Evolutionary conservation across 2,888 invertebrate genomes (phyloP).

Genomic region (Hyposoter dolosus): DNA sequence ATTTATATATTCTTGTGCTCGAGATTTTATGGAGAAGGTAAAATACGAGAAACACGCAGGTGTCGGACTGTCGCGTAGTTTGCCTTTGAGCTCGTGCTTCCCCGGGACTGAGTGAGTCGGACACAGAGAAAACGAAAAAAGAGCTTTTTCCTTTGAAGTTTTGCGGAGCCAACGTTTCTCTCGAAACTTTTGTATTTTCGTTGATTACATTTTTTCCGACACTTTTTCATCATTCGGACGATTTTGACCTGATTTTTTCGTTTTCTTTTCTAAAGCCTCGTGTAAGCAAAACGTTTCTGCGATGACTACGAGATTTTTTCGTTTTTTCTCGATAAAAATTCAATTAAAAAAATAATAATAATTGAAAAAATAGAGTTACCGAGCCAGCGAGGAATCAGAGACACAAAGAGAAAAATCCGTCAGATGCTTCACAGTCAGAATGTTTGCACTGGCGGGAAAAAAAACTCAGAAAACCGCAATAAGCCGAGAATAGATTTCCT

Average conservation of each 20-base stretch:
- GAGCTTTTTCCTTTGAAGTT: conserved; percentile 54
- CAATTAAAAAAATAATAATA: neutral
- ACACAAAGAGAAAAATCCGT: conserved; percentile 42
- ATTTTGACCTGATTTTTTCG: conserved; percentile 18
- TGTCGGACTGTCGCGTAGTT: conserved; percentile 28
- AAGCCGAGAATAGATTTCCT: conserved; percentile 49
- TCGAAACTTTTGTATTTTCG: conserved; percentile 56
- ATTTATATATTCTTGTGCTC: neutral
- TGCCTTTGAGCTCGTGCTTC: conserved; percentile 50
- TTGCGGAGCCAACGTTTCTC: conserved; percentile 31
- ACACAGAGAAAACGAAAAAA: conserved; percentile 11
- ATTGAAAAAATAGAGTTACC: conserved; percentile 13
- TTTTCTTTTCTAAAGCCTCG: conserved; percentile 9
- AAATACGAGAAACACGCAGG: conserved; percentile 25
- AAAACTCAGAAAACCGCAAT: conserved; percentile 43
- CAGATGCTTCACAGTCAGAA: conserved; percentile 24
- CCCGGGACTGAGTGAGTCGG: neutral
- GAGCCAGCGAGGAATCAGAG: conserved; percentile 16
- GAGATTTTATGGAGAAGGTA: conserved; percentile 16
- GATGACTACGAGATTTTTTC: conserved; percentile 51
- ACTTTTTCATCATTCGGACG: conserved; percentile 45
- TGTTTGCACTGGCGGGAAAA: conserved; percentile 55
- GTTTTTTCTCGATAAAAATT: neutral
- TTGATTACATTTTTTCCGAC: conserved; percentile 58
- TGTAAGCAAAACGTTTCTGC: conserved; percentile 26